A percentile compares a stretch with the other conserved stretches of the same genome.
Conservation (phyloP, 2,113 vertebrate genomes). For the Oryzias melastigma region DNA sequence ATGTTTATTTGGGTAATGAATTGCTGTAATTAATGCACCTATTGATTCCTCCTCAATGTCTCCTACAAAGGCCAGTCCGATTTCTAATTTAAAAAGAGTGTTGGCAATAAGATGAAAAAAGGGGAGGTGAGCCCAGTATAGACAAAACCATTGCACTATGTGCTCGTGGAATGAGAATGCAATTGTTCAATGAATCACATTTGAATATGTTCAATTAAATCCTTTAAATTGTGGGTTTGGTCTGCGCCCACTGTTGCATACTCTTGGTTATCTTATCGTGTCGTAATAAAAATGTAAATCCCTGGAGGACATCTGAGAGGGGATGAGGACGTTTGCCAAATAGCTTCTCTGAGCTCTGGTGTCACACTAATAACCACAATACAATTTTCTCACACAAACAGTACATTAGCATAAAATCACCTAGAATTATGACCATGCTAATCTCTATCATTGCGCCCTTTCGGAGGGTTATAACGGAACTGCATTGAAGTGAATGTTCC, state of each 20-base stretch:
- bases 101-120: conserved; percentile 59
- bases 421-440: conserved; percentile 72
- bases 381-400: conserved; percentile 76
- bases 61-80: conserved; percentile 89
- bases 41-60: conserved; percentile 90
- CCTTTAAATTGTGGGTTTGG: conserved; percentile 54
- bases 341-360: conserved; percentile 56
- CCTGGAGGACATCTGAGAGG: conserved; percentile 63
- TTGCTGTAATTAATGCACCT: conserved; percentile 95
- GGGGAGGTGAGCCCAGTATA: conserved; percentile 63
- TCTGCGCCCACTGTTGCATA: conserved; percentile 41
- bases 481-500: conserved; percentile 17
- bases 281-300: conserved; percentile 84
- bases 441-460: conserved; percentile 56
- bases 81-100: conserved; percentile 92
- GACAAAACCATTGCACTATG: conserved; percentile 76
- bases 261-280: conserved; percentile 42
- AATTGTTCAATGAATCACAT: conserved; percentile 85
- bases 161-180: conserved; percentile 64
- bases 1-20: conserved; percentile 98
- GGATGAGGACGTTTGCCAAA: conserved; percentile 68
- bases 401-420: conserved; percentile 76
- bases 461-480: conserved; percentile 26
- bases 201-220: conserved; percentile 83
- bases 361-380: conserved; percentile 74